A percentile compares a stretch with the other conserved stretches of the same genome.
phyloP scores from a whole-genome alignment of 1,140 invertebrate genomes.

The Papilio helenus region DNA sequence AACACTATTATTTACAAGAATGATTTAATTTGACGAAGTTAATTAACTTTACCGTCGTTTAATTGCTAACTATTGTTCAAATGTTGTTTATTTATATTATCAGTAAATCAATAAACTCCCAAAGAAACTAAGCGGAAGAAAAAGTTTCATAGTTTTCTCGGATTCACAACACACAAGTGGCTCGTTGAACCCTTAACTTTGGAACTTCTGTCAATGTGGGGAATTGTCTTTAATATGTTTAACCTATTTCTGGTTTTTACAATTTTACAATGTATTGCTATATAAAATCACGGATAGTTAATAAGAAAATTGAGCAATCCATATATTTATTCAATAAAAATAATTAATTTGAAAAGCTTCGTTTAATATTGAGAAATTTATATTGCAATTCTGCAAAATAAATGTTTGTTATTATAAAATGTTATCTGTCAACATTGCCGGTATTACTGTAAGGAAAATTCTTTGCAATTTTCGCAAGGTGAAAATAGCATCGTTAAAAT shows the following conservation, averaged over 20 bases:
- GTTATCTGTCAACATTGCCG: too few species aligned
- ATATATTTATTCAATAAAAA: neutral
- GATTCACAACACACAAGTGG: conserved; percentile 24
- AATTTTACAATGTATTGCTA: neutral
- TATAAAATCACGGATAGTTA: neutral
- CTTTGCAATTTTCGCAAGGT: too few species aligned
- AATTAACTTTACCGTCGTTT: neutral
- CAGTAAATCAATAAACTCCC: neutral
- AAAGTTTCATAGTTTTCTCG: neutral
- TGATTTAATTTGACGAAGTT: neutral
- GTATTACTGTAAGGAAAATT: too few species aligned
- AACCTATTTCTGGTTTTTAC: neutral
- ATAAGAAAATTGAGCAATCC: neutral
- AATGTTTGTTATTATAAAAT: too few species aligned
- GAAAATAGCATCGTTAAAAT: neutral
- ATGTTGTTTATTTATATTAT: neutral
- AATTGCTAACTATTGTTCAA: neutral
- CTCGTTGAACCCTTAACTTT: conserved; percentile 9
- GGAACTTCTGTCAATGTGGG: neutral
- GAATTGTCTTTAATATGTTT: conserved; percentile 3
- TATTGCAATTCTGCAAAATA: too few species aligned
- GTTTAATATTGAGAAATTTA: too few species aligned
- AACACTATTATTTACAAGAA: neutral
- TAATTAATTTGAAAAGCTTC: neutral
- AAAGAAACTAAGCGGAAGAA: conserved; percentile 4